These are phyloP conservation scores for Hyla sarda DNA, from an alignment of 2,113 vertebrate species.

Conservation along the genomic window DNA sequence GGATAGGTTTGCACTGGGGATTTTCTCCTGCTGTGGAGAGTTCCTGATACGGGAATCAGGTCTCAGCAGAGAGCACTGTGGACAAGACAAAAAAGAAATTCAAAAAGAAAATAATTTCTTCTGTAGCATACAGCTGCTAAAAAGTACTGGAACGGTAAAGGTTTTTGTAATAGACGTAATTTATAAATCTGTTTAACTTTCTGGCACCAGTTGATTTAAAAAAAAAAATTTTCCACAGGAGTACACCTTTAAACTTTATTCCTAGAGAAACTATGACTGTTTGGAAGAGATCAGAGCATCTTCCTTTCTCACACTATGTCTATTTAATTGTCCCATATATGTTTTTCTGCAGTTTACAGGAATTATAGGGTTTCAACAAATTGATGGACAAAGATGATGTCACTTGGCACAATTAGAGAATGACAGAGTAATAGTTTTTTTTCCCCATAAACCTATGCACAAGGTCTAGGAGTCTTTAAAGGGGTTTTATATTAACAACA, in stretches of 20 bases:
- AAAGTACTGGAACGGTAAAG: too few species aligned
- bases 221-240: too few species aligned
- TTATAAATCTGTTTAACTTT: too few species aligned
- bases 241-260: constrained; percentile 67
- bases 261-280: constrained; percentile 74
- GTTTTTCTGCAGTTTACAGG: constrained; percentile 64
- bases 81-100: too few species aligned
- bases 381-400: constrained; percentile 63
- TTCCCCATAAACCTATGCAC: not conserved
- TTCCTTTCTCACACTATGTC: constrained; percentile 70
- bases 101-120: too few species aligned
- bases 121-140: too few species aligned
- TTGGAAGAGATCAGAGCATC: constrained; percentile 69
- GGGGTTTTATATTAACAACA: constrained; percentile 28
- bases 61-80: too few species aligned
- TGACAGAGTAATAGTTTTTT: not conserved
- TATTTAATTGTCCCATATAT: constrained; percentile 68
- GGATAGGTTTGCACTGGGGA: too few species aligned
- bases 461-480: not conserved
- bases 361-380: constrained; percentile 65
- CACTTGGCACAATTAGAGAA: constrained; percentile 60
- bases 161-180: too few species aligned
- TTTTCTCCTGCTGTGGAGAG: too few species aligned
- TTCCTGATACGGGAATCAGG: too few species aligned
- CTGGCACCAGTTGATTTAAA: too few species aligned